Conservation (phyloP, 2,888 invertebrate genomes). For the Halictus ligatus region DNA sequence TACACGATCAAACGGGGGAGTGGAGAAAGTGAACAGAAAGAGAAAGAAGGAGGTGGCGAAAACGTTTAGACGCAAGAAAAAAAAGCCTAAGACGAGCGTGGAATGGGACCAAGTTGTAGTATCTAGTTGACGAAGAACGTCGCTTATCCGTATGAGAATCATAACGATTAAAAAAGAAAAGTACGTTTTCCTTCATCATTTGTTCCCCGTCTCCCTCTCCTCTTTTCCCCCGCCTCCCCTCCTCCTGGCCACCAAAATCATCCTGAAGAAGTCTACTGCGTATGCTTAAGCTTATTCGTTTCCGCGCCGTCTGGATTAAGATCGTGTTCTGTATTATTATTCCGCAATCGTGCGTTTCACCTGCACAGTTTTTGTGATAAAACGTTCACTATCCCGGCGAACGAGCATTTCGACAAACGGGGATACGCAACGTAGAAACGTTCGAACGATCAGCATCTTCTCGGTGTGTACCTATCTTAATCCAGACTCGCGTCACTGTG, state of each 20-base stretch:
- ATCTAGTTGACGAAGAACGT: slow-evolving; percentile 73
- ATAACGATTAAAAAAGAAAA: slow-evolving; percentile 69
- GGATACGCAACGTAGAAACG: slow-evolving; percentile 11
- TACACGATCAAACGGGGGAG: slow-evolving; percentile 53
- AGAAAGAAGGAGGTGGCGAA: slow-evolving; percentile 12
- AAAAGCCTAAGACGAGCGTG: slow-evolving; percentile 65
- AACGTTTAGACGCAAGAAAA: slow-evolving; percentile 26
- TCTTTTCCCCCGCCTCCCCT: not conserved
- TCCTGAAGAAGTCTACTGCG: slow-evolving; percentile 72
- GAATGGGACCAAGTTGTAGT: slow-evolving; percentile 77
- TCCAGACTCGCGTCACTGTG: slow-evolving; percentile 73
- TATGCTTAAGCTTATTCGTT: slow-evolving; percentile 80
- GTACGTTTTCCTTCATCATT: slow-evolving; percentile 72
- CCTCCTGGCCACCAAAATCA: slow-evolving; percentile 3
- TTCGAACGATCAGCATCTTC: slow-evolving; percentile 42
- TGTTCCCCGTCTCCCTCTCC: slow-evolving; percentile 57
- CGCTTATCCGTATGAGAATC: slow-evolving; percentile 75
- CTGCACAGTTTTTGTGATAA: slow-evolving; percentile 58
- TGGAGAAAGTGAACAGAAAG: not conserved
- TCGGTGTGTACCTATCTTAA: slow-evolving; percentile 63
- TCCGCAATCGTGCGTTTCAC: slow-evolving; percentile 42
- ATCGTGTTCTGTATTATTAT: slow-evolving; percentile 39
- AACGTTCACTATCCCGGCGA: slow-evolving; percentile 37
- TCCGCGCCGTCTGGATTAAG: slow-evolving; percentile 72
- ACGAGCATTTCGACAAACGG: not conserved